phyloP scores from a whole-genome alignment of 2,113 vertebrate species.

The Nansenia antarctica region DNA sequence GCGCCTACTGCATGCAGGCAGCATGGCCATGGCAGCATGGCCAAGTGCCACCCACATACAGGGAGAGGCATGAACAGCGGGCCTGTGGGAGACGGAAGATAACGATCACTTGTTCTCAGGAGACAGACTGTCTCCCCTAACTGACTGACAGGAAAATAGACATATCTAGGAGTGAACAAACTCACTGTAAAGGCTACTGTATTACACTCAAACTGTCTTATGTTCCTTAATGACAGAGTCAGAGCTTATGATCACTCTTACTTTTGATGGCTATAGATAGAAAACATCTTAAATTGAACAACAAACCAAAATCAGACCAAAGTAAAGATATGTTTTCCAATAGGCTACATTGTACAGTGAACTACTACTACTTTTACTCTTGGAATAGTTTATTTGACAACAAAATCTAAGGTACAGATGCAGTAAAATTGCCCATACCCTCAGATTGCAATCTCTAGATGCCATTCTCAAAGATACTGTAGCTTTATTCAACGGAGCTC shows the following conservation, averaged over 20 bases:
- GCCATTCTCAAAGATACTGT: neutral
- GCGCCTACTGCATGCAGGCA: too few species aligned
- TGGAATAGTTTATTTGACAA: too few species aligned
- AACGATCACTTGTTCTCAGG: conserved; percentile 56
- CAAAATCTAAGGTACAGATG: neutral
- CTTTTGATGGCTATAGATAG: too few species aligned
- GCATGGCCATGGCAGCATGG: too few species aligned
- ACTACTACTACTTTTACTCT: neutral
- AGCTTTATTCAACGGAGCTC: neutral
- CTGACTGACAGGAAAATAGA: conserved; percentile 46
- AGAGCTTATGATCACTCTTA: too few species aligned
- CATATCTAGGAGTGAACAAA: neutral
- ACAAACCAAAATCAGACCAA: neutral
- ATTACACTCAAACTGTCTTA: neutral
- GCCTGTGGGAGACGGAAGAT: conserved; percentile 50
- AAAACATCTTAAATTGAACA: neutral
- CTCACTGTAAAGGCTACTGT: neutral
- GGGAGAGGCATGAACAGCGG: conserved; percentile 47
- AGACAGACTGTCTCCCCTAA: conserved; percentile 63
- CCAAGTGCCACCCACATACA: conserved; percentile 57
- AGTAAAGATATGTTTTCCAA: neutral
- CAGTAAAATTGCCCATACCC: neutral
- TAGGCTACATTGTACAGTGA: neutral
- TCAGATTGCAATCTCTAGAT: neutral
- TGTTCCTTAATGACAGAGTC: too few species aligned